Conservation (phyloP, 2,797 vertebrate species). For the Spondyliosoma cantharus region DNA sequence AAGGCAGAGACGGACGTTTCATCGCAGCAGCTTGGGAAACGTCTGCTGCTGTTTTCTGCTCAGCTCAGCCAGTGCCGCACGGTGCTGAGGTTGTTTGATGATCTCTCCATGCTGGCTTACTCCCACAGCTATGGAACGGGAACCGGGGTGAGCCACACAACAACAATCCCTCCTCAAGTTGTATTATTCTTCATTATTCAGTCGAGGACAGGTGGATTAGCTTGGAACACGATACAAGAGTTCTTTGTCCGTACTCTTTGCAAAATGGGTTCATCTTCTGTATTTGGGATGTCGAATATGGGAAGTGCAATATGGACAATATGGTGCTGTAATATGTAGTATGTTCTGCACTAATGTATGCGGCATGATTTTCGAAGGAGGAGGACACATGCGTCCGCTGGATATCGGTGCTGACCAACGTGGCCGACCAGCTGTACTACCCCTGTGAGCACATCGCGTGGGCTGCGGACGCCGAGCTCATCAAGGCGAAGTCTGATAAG, state of each 20-base stretch:
- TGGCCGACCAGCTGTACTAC: slow-evolving; percentile 95
- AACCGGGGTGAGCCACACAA: slow-evolving; percentile 78
- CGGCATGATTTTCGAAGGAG: slow-evolving; percentile 79
- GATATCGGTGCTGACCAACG: slow-evolving; percentile 89
- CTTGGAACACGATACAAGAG: not conserved
- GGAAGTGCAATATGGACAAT: too few species aligned
- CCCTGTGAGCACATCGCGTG: slow-evolving; percentile 96
- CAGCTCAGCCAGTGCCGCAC: slow-evolving; percentile 93
- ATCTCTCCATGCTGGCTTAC: slow-evolving; percentile 90
- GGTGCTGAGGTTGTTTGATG: slow-evolving; percentile 92
- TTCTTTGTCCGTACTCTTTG: not conserved
- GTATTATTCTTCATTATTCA: not conserved
- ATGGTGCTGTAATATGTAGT: too few species aligned
- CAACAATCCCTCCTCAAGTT: not conserved
- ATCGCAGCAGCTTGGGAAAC: slow-evolving; percentile 79
- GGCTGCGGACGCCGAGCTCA: slow-evolving; percentile 89
- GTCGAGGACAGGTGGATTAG: not conserved
- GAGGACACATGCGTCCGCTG: slow-evolving; percentile 87
- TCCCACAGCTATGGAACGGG: slow-evolving; percentile 90
- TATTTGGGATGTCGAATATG: too few species aligned
- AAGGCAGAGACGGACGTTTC: slow-evolving; percentile 55
- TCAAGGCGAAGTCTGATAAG: slow-evolving; percentile 81
- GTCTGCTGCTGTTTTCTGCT: slow-evolving; percentile 88
- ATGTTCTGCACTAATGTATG: too few species aligned
- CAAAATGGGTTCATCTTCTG: not conserved